Percentiles rank a stretch among this genome's conserved stretches.
Evolutionary conservation across 2,797 vertebrate genomes (phyloP).

Genomic region (Notoglanidium macrostoma): DNA sequence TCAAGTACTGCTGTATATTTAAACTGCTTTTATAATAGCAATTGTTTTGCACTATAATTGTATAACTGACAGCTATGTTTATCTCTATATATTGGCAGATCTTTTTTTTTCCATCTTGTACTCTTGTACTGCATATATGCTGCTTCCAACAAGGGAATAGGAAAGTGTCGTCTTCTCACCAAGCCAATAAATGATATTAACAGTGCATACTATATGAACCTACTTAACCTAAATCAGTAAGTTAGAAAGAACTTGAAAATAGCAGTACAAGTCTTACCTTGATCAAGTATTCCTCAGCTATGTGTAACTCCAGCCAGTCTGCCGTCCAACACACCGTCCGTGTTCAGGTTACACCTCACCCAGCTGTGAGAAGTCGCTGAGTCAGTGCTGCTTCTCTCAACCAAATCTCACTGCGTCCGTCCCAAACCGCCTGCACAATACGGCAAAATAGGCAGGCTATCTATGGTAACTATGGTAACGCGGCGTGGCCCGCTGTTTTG

Average conservation of each 20-base stretch:
- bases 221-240: not conserved
- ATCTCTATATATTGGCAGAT: not conserved
- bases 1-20: not conserved
- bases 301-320: constrained; percentile 14
- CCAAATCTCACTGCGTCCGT: not conserved
- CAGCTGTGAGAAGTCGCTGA: constrained; percentile 9
- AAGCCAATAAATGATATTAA: not conserved
- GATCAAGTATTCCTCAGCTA: constrained; percentile 9
- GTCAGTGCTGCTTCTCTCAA: constrained; percentile 11
- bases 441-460: not conserved
- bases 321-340: constrained; percentile 3
- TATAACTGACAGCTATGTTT: not conserved
- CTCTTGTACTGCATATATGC: not conserved
- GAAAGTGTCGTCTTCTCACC: not conserved
- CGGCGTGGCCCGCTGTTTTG: not conserved
- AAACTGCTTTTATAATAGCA: not conserved
- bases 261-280: constrained; percentile 34
- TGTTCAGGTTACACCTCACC: constrained; percentile 37
- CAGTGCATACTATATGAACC: not conserved
- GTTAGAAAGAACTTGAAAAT: not conserved
- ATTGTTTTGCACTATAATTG: not conserved
- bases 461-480: constrained; percentile 14
- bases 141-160: not conserved
- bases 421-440: not conserved
- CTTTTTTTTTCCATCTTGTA: not conserved